Evolutionary conservation across 1,140 invertebrate genomes (phyloP).

Genomic region (Sitodiplosis mosellana): DNA sequence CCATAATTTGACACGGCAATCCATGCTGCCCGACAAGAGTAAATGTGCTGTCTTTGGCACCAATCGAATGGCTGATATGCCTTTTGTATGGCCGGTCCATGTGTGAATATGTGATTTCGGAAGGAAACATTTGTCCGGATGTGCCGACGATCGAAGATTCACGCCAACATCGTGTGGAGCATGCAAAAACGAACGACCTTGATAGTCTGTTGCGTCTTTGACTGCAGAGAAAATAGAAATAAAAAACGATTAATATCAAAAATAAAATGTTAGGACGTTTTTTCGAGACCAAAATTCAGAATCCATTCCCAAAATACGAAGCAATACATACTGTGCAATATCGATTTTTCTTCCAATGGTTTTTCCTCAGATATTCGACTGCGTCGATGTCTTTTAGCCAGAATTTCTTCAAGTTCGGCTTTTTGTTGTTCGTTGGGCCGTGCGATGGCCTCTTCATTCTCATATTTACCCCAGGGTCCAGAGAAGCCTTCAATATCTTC

Average conservation of each 20-base stretch:
- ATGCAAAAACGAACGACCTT: constrained; percentile 87
- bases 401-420: constrained; percentile 80
- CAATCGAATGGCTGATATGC: constrained; percentile 90
- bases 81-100: constrained; percentile 94
- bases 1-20: constrained; percentile 93
- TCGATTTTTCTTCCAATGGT: constrained; percentile 83
- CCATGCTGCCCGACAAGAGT: constrained; percentile 90
- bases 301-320: constrained; percentile 1
- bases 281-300: not conserved
- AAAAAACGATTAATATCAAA: constrained; percentile 3
- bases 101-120: constrained; percentile 94
- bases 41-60: constrained; percentile 91
- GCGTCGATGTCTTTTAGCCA: constrained; percentile 78
- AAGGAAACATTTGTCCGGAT: constrained; percentile 90
- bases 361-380: constrained; percentile 70
- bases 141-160: constrained; percentile 77
- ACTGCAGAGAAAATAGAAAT: constrained; percentile 37
- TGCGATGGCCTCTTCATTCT: constrained; percentile 72
- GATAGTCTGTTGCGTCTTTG: constrained; percentile 89
- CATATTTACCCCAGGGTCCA: constrained; percentile 92
- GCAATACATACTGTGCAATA: constrained; percentile 67
- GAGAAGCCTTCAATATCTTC: constrained; percentile 86
- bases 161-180: constrained; percentile 90
- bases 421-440: constrained; percentile 85
- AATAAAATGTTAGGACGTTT: constrained; percentile 2